Percentiles rank a stretch among this genome's conserved stretches.
phyloP scores from a whole-genome alignment of 1,140 invertebrate species.

The Drosophila lacteicornis region DNA sequence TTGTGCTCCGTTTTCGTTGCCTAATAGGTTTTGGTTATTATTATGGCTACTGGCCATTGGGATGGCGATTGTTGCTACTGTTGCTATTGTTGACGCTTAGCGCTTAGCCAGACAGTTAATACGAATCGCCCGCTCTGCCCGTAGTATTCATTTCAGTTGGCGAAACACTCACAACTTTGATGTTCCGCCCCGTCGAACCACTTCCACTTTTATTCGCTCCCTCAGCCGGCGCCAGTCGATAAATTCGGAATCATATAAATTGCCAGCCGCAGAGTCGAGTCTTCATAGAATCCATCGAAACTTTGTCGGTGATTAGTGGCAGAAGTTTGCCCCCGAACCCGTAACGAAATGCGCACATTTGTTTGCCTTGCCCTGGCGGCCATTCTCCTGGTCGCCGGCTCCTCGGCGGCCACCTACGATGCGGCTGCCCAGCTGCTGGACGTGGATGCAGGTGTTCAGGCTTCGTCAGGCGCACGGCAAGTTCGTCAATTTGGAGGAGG shows the following conservation, averaged over 20 bases:
- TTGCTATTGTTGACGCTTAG: constrained; percentile 33
- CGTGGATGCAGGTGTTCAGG: constrained; percentile 37
- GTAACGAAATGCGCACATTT: constrained; percentile 48
- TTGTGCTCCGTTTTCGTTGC: constrained; percentile 41
- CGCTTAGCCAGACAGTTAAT: constrained; percentile 71
- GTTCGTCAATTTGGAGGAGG: constrained; percentile 27
- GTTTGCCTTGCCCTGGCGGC: constrained; percentile 36
- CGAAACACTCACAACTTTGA: constrained; percentile 55
- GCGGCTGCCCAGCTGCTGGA: constrained; percentile 17
- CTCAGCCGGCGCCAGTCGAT: constrained; percentile 30
- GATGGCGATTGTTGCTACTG: constrained; percentile 17
- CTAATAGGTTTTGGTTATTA: constrained; percentile 78
- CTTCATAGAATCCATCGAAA: constrained; percentile 41
- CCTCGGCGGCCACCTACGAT: constrained; percentile 26
- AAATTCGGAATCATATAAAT: constrained; percentile 72
- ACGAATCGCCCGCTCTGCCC: constrained; percentile 46
- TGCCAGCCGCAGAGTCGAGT: constrained; percentile 24
- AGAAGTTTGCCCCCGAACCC: constrained; percentile 29
- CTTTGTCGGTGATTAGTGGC: constrained; percentile 56
- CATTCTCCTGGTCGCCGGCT: constrained; percentile 25
- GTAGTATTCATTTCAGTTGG: constrained; percentile 65
- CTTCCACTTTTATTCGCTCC: constrained; percentile 61
- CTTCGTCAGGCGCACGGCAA: background rate
- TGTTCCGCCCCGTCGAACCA: constrained; percentile 51
- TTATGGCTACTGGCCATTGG: constrained; percentile 35